A percentile compares a stretch with the other conserved stretches of the same genome.
Evolutionary conservation across 1,140 invertebrate genomes (phyloP).

Genomic region (Neodiprion pinetum): DNA sequence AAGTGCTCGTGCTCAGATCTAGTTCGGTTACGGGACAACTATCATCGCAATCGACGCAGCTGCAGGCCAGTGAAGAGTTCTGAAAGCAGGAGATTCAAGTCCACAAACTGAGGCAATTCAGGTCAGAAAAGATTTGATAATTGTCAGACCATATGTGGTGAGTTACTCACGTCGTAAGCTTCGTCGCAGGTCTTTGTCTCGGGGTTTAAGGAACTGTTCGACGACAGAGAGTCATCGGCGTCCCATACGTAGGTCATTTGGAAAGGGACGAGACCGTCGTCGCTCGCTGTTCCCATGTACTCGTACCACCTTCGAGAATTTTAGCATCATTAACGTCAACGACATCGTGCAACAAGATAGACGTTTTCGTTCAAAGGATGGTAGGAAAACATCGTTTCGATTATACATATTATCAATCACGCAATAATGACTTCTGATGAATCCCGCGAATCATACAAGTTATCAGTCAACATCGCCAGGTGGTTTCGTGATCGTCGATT

Average conservation of each 20-base stretch:
- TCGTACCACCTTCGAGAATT: constrained; percentile 62
- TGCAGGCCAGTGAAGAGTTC: constrained; percentile 68
- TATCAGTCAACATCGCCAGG: too few relatives aligned
- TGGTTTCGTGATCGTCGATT: too few relatives aligned
- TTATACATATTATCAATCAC: too few relatives aligned
- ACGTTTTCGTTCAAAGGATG: neutral
- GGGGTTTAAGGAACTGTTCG: constrained; percentile 60
- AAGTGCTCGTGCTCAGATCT: neutral
- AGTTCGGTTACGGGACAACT: constrained; percentile 64
- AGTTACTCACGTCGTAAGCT: constrained; percentile 59
- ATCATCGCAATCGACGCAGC: constrained; percentile 78
- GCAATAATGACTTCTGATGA: too few relatives aligned
- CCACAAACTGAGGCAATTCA: constrained; percentile 2
- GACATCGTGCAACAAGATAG: constrained; percentile 18
- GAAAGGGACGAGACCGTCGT: constrained; percentile 70
- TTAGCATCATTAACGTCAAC: constrained; percentile 4
- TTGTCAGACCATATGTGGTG: neutral
- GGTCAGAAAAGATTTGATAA: neutral
- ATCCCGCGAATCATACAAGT: too few relatives aligned
- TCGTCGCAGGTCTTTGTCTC: constrained; percentile 67
- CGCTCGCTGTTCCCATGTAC: constrained; percentile 65
- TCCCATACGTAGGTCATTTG: constrained; percentile 68
- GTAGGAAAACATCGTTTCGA: neutral
- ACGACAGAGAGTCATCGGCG: constrained; percentile 29
- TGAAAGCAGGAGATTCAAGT: constrained; percentile 28